Evolutionary conservation across 2,797 vertebrate species (phyloP), one percentile per base, ranked within the genome.

Genomic region (Takifugu rubripes): DNA sequence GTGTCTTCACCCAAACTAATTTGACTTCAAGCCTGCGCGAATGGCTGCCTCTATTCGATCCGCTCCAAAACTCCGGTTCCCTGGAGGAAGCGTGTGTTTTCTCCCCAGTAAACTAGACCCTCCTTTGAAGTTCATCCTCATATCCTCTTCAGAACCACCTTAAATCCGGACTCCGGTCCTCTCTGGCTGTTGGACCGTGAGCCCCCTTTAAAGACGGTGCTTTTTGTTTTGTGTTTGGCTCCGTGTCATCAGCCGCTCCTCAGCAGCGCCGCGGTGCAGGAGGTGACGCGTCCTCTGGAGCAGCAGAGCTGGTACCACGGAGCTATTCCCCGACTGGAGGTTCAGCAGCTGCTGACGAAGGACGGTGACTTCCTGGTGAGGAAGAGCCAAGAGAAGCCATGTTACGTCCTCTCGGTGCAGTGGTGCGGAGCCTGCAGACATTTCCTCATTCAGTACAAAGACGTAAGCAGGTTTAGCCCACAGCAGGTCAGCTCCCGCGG

Each of bases 271-370:
- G 69, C 89, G 0, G 74, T 93, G 42, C 91, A 91, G 0, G 93
- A 94, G 5, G 78, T 86, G 25, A 91, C 96, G 79, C 95, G 94
- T 78, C 95, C 96, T 0, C 90, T 99, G 68, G 81, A 62, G 0
- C 91, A 97, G 84, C 97, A 99, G 89, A 83, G 72, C 77, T 99
- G 97, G 97, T 99, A 98, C 85, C 96, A 99, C 0, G 97, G 96
- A 5, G 95, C 93, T 67, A 89, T 99, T 68, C 96, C 96, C 0
- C 91, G 96, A 6, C 40, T 84, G 0, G 96, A 99, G 71, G 95
- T 95, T 42, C 93, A 91, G 56, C 91, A 94, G 84, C 86, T 99
- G 60, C 87, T 99, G 70, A 88, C 69, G 10, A 86, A 81, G 4
- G 83, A 80, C 0, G 97, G 96, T 1, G 96, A 98, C 66, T 99